phyloP scores from a whole-genome alignment of 1,140 invertebrate genomes.

The Trichonephila clavata region DNA sequence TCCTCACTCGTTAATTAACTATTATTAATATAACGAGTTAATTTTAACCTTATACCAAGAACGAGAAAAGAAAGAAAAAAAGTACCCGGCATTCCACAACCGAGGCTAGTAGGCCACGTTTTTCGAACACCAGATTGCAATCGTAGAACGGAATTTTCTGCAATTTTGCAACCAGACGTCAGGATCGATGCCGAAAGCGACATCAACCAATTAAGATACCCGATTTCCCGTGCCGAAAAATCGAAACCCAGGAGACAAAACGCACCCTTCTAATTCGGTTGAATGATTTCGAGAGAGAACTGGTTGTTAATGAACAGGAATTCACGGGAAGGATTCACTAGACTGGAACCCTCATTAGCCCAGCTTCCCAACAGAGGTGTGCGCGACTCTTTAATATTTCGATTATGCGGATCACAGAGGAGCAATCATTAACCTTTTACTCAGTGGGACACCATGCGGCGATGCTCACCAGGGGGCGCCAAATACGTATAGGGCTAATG shows the following conservation, averaged over 20 bases:
- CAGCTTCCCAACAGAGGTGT: slow-evolving; percentile 18
- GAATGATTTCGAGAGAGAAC: slow-evolving; percentile 49
- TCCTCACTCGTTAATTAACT: background rate
- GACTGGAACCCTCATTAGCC: slow-evolving; percentile 63
- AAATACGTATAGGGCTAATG: background rate
- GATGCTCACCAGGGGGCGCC: background rate
- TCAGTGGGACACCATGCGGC: background rate
- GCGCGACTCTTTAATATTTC: slow-evolving; percentile 24
- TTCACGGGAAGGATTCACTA: slow-evolving; percentile 31
- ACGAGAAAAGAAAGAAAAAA: background rate
- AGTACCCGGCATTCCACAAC: background rate
- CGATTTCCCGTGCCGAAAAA: slow-evolving; percentile 2
- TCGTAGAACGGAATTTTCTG: background rate
- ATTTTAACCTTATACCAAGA: background rate
- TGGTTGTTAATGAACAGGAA: slow-evolving; percentile 52
- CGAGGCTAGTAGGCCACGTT: slow-evolving; percentile 15
- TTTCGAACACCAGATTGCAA: background rate
- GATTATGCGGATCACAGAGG: slow-evolving; percentile 35
- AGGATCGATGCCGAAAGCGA: background rate
- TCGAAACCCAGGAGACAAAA: background rate
- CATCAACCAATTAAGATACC: slow-evolving; percentile 8
- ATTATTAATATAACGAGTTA: background rate
- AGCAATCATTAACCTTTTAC: slow-evolving; percentile 49
- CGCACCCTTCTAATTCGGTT: slow-evolving; percentile 3
- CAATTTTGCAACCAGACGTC: background rate